Base-by-base conservation (phyloP, 2,888 invertebrate genomes). In the Erannis defoliaria region DNA sequence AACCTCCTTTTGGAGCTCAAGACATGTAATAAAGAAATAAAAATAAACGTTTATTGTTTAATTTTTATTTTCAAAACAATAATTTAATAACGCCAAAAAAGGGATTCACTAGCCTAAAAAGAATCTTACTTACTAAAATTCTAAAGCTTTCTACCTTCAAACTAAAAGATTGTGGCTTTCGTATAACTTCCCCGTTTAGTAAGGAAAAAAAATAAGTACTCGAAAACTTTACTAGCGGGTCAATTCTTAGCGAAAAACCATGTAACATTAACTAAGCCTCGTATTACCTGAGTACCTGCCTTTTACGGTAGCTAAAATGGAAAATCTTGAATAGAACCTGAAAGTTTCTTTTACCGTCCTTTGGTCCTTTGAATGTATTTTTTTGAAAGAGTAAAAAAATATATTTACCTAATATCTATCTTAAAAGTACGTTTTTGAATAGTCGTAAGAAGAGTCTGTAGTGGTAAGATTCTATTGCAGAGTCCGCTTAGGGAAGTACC, bases 141-240 rank as follows among this genome's bases (percentile, higher is more conserved):
- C 9, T 31, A 35, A 48, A 35, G n/a, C 21, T 57, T 48, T 49
- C 12, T 31, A 59, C 23, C 49, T 43, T 23, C 29, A 19, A 45
- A 56, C 53, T 43, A 29, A 8, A 33, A 29, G 43, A 51, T 45
- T 45, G 9, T 37, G 29, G 48, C 58, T 43, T 58, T 55, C 12
- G 29, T 29, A 51, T 37, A 55, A 59, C 40, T 42, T 53, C 50
- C 43, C 21, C 51, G 45, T 45, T 37, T 31, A 55, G 51, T n/a
- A 19, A 33, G 23, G 23, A 45, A 43, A n/a, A 50, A 38, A 23
- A 45, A 40, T 23, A 23, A 42, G 38, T 42, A 51, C 37, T 26
- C 8, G 9, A 0, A 12, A 18, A 33, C 45, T 53, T 46, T 58
- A 45, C 31, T 38, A 37, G 21, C 51, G 4, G 12, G 14, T 3